Conservation (phyloP, 2,888 invertebrate genomes). For the Elmis aenea region DNA sequence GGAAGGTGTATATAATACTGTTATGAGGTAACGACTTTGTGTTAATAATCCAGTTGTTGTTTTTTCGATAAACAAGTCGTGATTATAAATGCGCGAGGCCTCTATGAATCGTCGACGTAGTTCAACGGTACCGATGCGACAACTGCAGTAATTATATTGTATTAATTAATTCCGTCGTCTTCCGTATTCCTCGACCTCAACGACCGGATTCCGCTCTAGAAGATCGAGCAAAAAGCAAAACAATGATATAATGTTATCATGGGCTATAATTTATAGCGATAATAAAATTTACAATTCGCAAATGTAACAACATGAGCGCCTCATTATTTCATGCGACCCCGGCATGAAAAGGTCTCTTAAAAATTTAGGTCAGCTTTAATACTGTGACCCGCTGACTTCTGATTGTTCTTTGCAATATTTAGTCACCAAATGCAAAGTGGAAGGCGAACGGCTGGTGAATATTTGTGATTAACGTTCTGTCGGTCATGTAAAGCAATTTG, state of each 20-base stretch:
- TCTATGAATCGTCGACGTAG: conserved; percentile 8
- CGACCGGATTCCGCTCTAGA: conserved; percentile 12
- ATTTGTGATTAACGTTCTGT: too few species aligned
- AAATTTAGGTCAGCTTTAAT: conserved; percentile 15
- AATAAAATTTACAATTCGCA: conserved; percentile 11
- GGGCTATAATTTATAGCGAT: conserved; percentile 5
- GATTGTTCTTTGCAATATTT: conserved; percentile 8
- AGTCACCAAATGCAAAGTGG: conserved; percentile 2
- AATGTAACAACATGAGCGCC: conserved; percentile 6
- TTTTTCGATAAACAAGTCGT: conserved; percentile 8
- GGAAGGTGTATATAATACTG: not conserved
- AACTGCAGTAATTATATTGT: conserved; percentile 24
- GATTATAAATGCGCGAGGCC: conserved; percentile 8
- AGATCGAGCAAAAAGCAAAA: conserved; percentile 6
- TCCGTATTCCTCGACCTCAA: conserved; percentile 23
- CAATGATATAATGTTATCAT: conserved; percentile 11
- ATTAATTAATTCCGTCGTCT: conserved; percentile 23
- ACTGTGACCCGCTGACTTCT: conserved; percentile 10
- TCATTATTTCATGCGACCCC: conserved; percentile 15
- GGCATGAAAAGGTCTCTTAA: conserved; percentile 9
- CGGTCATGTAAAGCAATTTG: conserved; percentile 39
- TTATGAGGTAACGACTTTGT: not conserved
- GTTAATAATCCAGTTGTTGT: conserved; percentile 5
- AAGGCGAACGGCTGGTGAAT: too few species aligned
- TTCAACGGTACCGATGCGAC: conserved; percentile 15